These are phyloP conservation scores for Melanerpes formicivorus DNA, from an alignment of 2,113 vertebrate species.

Conservation along the genomic window DNA sequence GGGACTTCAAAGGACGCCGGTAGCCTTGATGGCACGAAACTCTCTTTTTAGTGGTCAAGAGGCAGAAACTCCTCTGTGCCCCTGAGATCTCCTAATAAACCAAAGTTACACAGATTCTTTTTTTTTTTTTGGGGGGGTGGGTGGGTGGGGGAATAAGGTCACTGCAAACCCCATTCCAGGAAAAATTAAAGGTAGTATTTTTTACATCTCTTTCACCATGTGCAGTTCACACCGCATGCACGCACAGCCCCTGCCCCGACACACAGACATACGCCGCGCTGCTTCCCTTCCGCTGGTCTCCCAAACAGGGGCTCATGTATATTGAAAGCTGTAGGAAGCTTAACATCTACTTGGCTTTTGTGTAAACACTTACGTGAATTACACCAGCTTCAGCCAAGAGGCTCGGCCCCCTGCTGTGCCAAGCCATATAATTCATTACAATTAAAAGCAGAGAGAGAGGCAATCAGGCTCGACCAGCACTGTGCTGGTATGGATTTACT, in stretches of 20 bases:
- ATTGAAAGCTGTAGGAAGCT: constrained; percentile 45
- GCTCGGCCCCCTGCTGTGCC: background rate
- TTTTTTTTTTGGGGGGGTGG: rapidly evolving
- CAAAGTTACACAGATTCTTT: background rate
- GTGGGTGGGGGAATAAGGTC: background rate
- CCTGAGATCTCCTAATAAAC: background rate
- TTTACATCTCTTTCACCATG: background rate
- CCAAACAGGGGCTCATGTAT: background rate
- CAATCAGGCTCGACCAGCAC: background rate
- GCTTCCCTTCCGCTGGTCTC: background rate
- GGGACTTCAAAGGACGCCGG: background rate
- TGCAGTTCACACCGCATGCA: background rate
- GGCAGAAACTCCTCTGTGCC: background rate
- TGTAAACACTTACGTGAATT: constrained; percentile 61
- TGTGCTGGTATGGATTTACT: background rate
- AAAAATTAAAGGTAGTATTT: background rate
- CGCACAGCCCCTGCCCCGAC: background rate
- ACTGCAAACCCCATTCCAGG: background rate
- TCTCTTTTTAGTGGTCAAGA: background rate
- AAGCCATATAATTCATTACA: constrained; percentile 43
- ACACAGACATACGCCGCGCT: background rate
- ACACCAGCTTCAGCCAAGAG: constrained; percentile 53
- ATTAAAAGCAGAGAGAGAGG: constrained; percentile 55
- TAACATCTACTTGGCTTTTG: constrained; percentile 65
- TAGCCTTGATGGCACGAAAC: background rate